Base-by-base conservation (phyloP, 2,888 invertebrate genomes). In the Thyatira batis region DNA sequence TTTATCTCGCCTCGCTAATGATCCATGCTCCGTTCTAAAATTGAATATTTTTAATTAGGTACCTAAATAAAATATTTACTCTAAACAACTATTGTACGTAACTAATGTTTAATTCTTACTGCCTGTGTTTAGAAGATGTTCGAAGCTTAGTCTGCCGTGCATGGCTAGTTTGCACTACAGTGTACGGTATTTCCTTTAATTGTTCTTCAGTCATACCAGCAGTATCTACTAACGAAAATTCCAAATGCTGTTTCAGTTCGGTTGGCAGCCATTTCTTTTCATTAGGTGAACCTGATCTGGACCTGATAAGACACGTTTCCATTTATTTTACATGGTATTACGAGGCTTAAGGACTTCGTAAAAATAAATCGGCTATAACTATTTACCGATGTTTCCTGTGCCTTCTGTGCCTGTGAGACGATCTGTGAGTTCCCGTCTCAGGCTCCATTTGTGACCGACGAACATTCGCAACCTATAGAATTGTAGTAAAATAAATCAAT, bases 131-230 rank as follows among this genome's bases (percentile, higher is more conserved):
- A 9, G 92, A 87, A 20, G 92, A 84, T 3, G 89, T 88, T 25
- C 86, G 78, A 17, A 94, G 84, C 70, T 94, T 94, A 30, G 94
- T 89, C 63, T 94, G 94, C 50, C 94, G 92, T 27, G 94, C 93
- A 69, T 94, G 93, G 78, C 87, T 92, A 58, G 96, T 95, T 85
- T 97, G 96, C 13, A 97, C 97, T 46, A 97, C 96, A 0, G 97
- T 97, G 82, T 97, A 97, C 2, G 97, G 97, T 74, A 97, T 97
- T 87, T 97, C 97, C 60, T 96, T 94, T 23, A 97, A 92, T 78
- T 97, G 97, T 65, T 95, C 95, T 76, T 97, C 97, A 50, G 95
- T 95, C 97, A 98, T 97, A 56, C 97, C 97, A 20, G 95, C 93
- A 0, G 98, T 97, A 71, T 97, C 97, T 53, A 98, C 95, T 76